phyloP scores from a whole-genome alignment of 1,140 invertebrate genomes.

The Drosophila sucinea region DNA sequence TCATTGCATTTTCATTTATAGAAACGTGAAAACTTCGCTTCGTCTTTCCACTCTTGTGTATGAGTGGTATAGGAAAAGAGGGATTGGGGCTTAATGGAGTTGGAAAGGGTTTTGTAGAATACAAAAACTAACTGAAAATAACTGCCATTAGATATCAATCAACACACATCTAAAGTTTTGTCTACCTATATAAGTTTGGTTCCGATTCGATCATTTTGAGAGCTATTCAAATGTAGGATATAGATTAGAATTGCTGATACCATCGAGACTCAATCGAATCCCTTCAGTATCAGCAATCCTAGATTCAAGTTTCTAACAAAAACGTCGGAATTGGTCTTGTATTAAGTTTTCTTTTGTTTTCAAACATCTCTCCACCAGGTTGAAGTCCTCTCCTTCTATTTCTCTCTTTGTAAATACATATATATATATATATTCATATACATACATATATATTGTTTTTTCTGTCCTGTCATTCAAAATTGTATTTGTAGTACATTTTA shows the following conservation, averaged over 20 bases:
- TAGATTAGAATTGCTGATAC: not conserved
- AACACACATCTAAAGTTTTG: slow-evolving; percentile 1
- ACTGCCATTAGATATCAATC: not conserved
- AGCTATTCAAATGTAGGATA: not conserved
- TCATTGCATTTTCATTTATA: slow-evolving; percentile 33
- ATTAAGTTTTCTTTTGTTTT: not conserved
- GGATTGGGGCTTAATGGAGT: too few relatives aligned
- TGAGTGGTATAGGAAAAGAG: not conserved
- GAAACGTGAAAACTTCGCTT: not conserved
- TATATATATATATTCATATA: slow-evolving; percentile 14
- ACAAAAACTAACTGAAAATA: not conserved
- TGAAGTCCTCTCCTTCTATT: not conserved
- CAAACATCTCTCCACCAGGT: not conserved
- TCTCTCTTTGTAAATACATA: not conserved
- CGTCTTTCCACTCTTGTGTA: not conserved
- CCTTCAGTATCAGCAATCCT: not conserved
- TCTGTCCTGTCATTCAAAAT: slow-evolving; percentile 22
- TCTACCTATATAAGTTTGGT: slow-evolving; percentile 9
- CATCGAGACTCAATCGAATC: too few relatives aligned
- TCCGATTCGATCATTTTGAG: slow-evolving; percentile 6
- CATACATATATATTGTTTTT: slow-evolving; percentile 42
- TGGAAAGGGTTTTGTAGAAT: not conserved
- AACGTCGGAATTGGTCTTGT: slow-evolving; percentile 6
- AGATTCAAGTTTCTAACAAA: not conserved
- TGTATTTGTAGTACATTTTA: slow-evolving; percentile 33